Conservation (phyloP, 2,797 vertebrate genomes). For the Pristis pectinata region DNA sequence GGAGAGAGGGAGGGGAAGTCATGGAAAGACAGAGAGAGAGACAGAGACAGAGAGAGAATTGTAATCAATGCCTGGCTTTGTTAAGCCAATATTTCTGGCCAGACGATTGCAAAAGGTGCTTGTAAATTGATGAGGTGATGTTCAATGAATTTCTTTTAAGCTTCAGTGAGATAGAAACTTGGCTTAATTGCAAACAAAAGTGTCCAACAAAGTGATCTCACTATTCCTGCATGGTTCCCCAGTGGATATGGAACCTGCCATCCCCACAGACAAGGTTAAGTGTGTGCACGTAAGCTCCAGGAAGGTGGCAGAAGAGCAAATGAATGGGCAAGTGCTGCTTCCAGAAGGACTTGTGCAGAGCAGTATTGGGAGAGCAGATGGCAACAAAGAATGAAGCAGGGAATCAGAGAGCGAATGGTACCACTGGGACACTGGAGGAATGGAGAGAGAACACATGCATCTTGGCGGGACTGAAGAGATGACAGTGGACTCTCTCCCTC, state of each 20-base stretch:
- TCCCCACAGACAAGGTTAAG: not conserved
- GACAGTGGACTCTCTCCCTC: no score
- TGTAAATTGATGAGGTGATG: not conserved
- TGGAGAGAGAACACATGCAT: not conserved
- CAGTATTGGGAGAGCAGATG: not conserved
- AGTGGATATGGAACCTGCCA: not conserved
- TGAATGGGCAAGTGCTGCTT: not conserved
- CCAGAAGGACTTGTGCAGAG: not conserved
- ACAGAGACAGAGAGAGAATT: not conserved
- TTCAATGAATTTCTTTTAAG: not conserved
- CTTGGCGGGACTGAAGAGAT: not conserved
- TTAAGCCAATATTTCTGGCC: not conserved
- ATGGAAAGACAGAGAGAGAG: no score
- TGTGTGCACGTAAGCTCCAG: not conserved
- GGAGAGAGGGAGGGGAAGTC: no score
- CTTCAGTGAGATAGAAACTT: not conserved
- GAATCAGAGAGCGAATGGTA: not conserved
- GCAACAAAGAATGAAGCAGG: not conserved
- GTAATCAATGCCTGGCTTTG: not conserved
- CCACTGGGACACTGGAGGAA: not conserved
- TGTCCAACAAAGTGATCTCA: not conserved
- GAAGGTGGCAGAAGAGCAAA: not conserved
- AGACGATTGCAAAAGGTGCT: not conserved
- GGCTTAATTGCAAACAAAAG: no score
- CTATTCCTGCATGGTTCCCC: not conserved